Conservation (phyloP, 1,140 invertebrate genomes). For the Eupristina koningsbergeri region DNA sequence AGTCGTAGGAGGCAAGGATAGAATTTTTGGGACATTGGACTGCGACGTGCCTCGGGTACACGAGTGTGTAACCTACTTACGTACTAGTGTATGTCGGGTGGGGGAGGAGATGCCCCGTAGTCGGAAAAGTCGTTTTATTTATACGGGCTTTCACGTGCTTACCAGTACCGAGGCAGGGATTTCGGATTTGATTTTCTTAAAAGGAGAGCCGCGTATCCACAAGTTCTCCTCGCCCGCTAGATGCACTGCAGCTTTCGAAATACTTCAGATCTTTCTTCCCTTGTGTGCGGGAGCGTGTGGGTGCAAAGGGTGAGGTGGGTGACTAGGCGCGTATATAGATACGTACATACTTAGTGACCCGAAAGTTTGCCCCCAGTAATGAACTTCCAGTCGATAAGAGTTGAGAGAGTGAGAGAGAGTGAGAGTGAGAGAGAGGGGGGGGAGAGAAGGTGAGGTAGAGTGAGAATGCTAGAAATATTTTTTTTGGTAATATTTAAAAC, state of each 20-base stretch:
- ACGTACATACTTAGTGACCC: slow-evolving; percentile 23
- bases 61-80: slow-evolving; percentile 53
- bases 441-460: not conserved
- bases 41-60: slow-evolving; percentile 54
- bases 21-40: slow-evolving; percentile 55
- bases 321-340: not conserved
- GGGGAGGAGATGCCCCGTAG: not conserved
- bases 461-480: not conserved
- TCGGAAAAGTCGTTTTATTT: slow-evolving; percentile 53
- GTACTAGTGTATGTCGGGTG: slow-evolving; percentile 32
- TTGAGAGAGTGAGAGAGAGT: slow-evolving; percentile 18
- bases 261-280: slow-evolving; percentile 19
- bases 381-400: slow-evolving; percentile 47
- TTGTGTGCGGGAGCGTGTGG: no score
- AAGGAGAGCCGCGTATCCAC: slow-evolving; percentile 55
- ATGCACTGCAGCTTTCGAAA: slow-evolving; percentile 4
- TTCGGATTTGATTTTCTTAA: slow-evolving; percentile 60
- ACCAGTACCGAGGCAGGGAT: slow-evolving; percentile 52
- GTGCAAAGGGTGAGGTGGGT: not conserved
- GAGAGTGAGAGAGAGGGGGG: not conserved
- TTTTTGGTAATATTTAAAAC: not conserved
- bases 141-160: slow-evolving; percentile 55
- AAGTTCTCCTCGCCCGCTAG: slow-evolving; percentile 15
- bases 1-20: slow-evolving; percentile 45
- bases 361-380: slow-evolving; percentile 40